Base-by-base conservation (phyloP, 2,797 vertebrate species). In the Pangasius larnaudii region DNA sequence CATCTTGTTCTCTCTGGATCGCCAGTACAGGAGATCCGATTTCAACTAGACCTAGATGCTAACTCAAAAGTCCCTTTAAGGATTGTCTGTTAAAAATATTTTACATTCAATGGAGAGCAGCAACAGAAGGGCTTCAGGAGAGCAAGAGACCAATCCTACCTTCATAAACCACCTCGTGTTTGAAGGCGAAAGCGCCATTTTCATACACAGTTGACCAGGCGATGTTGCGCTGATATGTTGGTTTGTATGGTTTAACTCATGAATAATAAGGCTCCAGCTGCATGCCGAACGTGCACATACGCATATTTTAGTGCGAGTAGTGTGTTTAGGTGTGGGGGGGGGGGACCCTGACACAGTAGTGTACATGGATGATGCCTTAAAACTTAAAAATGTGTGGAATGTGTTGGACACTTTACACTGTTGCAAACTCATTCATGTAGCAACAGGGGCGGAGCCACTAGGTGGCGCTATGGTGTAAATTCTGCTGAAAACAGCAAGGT, bases 1-100 rank as follows among this genome's bases (percentile, higher is more conserved):
- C 81, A 84, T 84, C 63, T 84, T 69, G 63, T 84, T 84, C 82
- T 84, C 65, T 53, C 46, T 65, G 82, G 63, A 84, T 69, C 46
- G 30, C 46, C 46, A 53, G 8, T 84, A 69, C 3, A 19, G 82
- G 46, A 46, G 80, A 84, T 84, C 46, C 4, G 4, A 69, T 84
- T 84, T 69, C 82, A 46, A 65, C 22, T 24, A 53, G 82, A 69
- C 39, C n/a, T 22, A 22, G 63, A 84, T 8, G 5, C 30, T 24
- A 69, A 84, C 53, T 53, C 63, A 53, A 84, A 84, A 51, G n/a
- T 7, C 10, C 6, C 30, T 69, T 84, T 69, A 36, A 84, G 63
- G 46, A 69, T 24, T 27, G 19, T 84, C 82, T 69, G 82, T 24
- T 84, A 84, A 69, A 82, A 67, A 69, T 69, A 53, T 69, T 53